Conservation (phyloP, 2,888 invertebrate species). For the Lithosia quadra region DNA sequence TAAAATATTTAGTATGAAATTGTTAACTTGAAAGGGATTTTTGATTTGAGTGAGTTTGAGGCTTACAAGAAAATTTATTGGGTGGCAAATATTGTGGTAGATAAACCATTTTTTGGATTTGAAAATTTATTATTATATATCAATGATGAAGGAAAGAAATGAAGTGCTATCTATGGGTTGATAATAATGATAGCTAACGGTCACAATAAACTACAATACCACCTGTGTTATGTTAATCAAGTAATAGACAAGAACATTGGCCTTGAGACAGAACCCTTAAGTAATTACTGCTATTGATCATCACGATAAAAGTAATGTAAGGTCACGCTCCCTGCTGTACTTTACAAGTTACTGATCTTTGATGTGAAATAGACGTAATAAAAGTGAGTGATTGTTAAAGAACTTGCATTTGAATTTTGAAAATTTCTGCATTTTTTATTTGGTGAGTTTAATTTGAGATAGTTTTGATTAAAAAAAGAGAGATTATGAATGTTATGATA, state of each 20-base stretch:
- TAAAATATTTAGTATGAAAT: neutral
- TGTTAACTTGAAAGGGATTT: neutral
- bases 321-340: neutral
- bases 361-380: neutral
- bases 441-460: too few species aligned
- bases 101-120: too few species aligned
- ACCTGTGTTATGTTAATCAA: neutral
- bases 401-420: neutral
- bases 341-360: neutral
- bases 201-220: constrained; percentile 14
- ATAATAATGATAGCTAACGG: constrained; percentile 1
- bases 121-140: neutral
- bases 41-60: neutral
- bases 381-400: neutral
- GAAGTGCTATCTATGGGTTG: neutral
- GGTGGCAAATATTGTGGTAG: neutral
- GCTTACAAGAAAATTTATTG: neutral
- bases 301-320: constrained; percentile 1
- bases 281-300: neutral
- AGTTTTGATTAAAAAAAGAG: too few species aligned
- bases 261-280: neutral
- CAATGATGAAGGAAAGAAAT: neutral
- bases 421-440: too few species aligned
- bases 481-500: too few species aligned
- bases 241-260: neutral